Conservation (phyloP, 2,888 invertebrate genomes). For the Xestia rhomboidea region DNA sequence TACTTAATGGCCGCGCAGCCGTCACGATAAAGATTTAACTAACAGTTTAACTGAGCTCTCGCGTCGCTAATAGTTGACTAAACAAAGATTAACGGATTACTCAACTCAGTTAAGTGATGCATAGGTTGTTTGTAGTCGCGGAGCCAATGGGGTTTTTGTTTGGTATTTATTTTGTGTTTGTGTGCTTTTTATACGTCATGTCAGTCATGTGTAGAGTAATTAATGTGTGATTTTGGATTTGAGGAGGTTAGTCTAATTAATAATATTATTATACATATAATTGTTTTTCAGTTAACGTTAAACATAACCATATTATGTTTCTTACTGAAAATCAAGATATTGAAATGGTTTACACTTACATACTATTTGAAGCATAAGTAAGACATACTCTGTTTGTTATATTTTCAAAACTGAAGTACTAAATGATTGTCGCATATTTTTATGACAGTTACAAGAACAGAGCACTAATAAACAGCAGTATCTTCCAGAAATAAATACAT, state of each 20-base stretch:
- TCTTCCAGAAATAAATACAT: background rate
- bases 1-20: slow-evolving; percentile 56
- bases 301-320: no score
- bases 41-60: slow-evolving; percentile 64
- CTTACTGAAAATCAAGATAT: no score
- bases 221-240: background rate
- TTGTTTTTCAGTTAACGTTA: no score
- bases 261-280: no score
- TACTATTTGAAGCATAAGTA: background rate
- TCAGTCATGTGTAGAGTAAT: background rate
- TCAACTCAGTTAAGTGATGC: slow-evolving; percentile 71
- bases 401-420: background rate
- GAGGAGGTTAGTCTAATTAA: background rate
- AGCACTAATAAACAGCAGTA: background rate
- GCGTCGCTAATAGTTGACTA: slow-evolving; percentile 74
- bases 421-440: background rate
- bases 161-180: background rate
- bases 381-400: background rate
- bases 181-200: background rate
- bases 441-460: background rate
- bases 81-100: slow-evolving; percentile 77
- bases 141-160: slow-evolving; percentile 30
- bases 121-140: slow-evolving; percentile 61
- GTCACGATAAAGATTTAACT: slow-evolving; percentile 65
- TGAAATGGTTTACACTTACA: no score